Evolutionary conservation across 1,140 invertebrate genomes (phyloP).

Genomic region (Brachionus paranguensis): DNA sequence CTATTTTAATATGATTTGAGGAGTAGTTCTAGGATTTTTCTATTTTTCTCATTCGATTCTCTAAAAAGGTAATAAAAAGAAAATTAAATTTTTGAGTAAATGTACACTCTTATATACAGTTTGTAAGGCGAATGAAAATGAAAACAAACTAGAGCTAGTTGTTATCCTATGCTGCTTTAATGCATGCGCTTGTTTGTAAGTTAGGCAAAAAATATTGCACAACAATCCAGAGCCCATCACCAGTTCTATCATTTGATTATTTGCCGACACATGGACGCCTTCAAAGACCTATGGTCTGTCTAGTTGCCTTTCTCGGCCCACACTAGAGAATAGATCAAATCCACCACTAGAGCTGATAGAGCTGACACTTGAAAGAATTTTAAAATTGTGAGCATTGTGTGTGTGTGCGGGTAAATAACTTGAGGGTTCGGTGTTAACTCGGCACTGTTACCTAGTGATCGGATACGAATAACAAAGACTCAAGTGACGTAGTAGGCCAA

Average conservation of each 20-base stretch:
- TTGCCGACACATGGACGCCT: background rate
- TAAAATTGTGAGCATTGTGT: background rate
- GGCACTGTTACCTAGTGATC: background rate
- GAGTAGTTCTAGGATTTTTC: too few relatives aligned
- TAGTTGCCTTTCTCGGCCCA: background rate
- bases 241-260: too few relatives aligned
- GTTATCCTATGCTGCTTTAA: too few relatives aligned
- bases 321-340: background rate
- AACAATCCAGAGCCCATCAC: background rate
- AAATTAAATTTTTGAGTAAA: too few relatives aligned
- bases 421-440: background rate
- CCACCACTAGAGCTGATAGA: background rate
- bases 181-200: too few relatives aligned
- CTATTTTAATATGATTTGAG: too few relatives aligned
- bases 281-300: background rate
- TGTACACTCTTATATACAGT: too few relatives aligned
- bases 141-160: too few relatives aligned
- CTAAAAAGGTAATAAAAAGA: too few relatives aligned
- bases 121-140: too few relatives aligned
- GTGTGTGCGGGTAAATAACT: background rate
- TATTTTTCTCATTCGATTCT: too few relatives aligned
- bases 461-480: too few relatives aligned
- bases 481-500: background rate
- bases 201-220: background rate
- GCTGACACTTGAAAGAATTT: background rate